Evolutionary conservation across 2,113 vertebrate species (phyloP), one percentile per base, ranked within the genome.

Genomic region (Forbesichthys papilliferus): DNA sequence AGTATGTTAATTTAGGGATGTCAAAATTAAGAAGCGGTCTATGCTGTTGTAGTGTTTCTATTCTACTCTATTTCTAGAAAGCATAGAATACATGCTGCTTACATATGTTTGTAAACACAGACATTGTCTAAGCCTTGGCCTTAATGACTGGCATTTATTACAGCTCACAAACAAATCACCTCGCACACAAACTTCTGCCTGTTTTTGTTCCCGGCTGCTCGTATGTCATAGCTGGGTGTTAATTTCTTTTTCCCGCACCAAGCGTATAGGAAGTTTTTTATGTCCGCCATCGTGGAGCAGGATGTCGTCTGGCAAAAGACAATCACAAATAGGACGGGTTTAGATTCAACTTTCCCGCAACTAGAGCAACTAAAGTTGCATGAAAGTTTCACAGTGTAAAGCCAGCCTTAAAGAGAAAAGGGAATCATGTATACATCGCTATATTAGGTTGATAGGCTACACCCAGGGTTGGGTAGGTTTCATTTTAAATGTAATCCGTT

Each of bases 231-330:
- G 64, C 59, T 89, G 0, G 96, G 96, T 0, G 94, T 95, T 53
- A 95, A 69, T 86, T 96, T 96, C 89, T 96, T 96, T 73, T 93
- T 96, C 9, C 97, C 96, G 66, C 96, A 98, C 96, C 96, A 98
- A 68, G 96, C 96, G 20, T 98, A 98, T 3, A 99, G 89, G 62
- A 94, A 98, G 82, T 99, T 97, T 90, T 98, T 98, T 61, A 99
- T 92, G 73, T 98, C 97, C 20, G 92, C 96, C 96, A 98, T 98
- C 83, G 68, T 86, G 81, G 70, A 67, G 36, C 69, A 42, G 48
- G 9, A 7, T 4, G 34, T 33, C 10, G 3, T 42, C 36, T 42
- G 36, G 4, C 36, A 42, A 8, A 5, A 42, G 36, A 42, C 36
- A 42, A 42, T 42, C 36, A 42, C 4, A 42, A 42, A 7, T 42